Evolutionary conservation across 2,888 invertebrate species (phyloP), one percentile per base, ranked within the genome.

Genomic region (Eupithecia abbreviata): DNA sequence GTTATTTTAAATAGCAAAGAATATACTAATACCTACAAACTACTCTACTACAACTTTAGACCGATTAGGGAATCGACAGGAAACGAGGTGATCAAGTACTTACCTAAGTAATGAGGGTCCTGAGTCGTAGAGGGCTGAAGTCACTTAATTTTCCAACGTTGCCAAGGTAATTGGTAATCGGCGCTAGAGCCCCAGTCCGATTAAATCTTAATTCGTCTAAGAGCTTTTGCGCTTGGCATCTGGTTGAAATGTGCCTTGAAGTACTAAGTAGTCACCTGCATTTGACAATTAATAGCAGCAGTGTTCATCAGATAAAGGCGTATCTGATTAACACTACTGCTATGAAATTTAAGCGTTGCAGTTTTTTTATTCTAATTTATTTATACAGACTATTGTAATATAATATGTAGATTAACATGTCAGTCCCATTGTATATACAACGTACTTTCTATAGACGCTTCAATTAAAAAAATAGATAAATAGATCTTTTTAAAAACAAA

Each of bases 21-120:
- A n/a, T 30, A 30, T 30, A 30, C 30, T 30, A 30, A 30, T 6
- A 49, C 49, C 49, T 49, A 15, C n/a, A 51, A 51, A 51, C 51
- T 51, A 4, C 30, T 12, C 10, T 12, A 30, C 12, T 62, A 58
- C 2, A 62, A 62, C 62, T 30, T 62, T 3, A 62, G 10, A 30
- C 18, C 18, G 58, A 62, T 30, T 12, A 30, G 9, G 30, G 77
- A 80, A 80, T 80, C 76, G 78, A 51, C 73, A 74, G 18, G 73
- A 77, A 75, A 77, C 77, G 73, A 74, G 80, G 72, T 71, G 51
- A 71, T 73, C 80, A 67, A 77, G 77, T 73, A 79, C 78, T 82
- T 79, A 80, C 76, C 78, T 78, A 74, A 78, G 78, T 76, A 78
- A 78, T 77, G 74, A 74, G 66, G 30, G 49, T 73, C 51, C 12